Evolutionary conservation across 2,888 invertebrate genomes (phyloP), one percentile per base, ranked within the genome.

Genomic region (Campaea margaritaria): DNA sequence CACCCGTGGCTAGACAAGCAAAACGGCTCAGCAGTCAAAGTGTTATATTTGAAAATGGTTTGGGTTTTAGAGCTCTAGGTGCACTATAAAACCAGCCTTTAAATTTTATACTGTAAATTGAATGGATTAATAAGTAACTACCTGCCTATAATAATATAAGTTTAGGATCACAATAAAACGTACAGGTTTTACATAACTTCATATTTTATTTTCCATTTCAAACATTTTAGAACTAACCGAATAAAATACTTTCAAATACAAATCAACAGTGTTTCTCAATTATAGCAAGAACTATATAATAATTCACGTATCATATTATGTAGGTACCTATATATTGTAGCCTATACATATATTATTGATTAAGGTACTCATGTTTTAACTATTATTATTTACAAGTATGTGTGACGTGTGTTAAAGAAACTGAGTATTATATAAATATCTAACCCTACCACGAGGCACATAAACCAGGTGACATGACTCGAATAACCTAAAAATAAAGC

Each of bases 321-420:
- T 59, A 46, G 50, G 16, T 56, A 44, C 12, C 38, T 38, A 38
- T 38, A 38, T 38, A 36, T 36, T 36, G 38, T 38, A n/a, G 38
- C 38, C 38, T 38, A 38, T 38, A 34, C 34, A 34, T 34, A 11
- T 34, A 51, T 39, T 58, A 58, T 39, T 52, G 50, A 53, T 50
- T 57, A 64, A 76, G 69, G 73, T 76, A 74, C 74, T 64, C 46
- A 12, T 46, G 42, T 38, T 52, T 59, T 57, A 69, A 50, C 77
- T 77, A 83, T 79, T 50, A 61, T 52, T 86, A 87, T 87, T 85
- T 87, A 87, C 87, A 87, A 68, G 74, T 75, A 74, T 64, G 73
- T 71, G 69, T 70, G 65, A 60, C 66, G 65, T 74, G 68, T 73
- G 68, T 72, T 78, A 78, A 67, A 69, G 68, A 64, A 65, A 54